These are phyloP conservation scores for Pachliopta kotzebuea DNA, from an alignment of 2,888 invertebrate genomes.

Conservation along the genomic window DNA sequence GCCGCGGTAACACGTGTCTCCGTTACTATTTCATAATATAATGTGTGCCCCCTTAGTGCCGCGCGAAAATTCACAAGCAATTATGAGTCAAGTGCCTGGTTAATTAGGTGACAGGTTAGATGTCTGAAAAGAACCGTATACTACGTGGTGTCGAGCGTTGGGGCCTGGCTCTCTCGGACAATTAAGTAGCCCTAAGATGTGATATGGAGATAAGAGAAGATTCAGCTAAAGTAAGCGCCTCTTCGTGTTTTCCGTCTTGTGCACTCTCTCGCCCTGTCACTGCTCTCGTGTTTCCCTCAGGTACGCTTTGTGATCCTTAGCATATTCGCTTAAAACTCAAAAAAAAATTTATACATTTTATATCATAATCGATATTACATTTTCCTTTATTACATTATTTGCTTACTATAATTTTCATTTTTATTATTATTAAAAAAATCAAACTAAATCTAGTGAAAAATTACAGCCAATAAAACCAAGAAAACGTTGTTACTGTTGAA, in stretches of 20 bases:
- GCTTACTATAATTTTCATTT: no score
- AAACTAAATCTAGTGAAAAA: no score
- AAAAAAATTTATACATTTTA: not conserved
- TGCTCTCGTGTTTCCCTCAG: constrained; percentile 59
- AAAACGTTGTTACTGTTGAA: no score
- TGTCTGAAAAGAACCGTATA: constrained; percentile 63
- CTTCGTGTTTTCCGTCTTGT: constrained; percentile 75
- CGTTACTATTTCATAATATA: constrained; percentile 78
- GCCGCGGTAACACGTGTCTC: constrained; percentile 79
- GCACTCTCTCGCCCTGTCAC: constrained; percentile 62
- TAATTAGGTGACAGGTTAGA: constrained; percentile 70
- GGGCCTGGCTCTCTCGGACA: constrained; percentile 63
- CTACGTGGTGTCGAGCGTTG: constrained; percentile 60
- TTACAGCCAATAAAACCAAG: no score
- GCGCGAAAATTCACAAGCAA: constrained; percentile 78
- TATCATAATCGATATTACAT: not conserved
- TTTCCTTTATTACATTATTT: no score
- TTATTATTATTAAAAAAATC: no score
- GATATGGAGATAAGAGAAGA: constrained; percentile 75
- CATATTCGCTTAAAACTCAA: not conserved
- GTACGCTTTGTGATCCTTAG: constrained; percentile 47
- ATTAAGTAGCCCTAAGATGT: constrained; percentile 65
- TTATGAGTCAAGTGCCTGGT: constrained; percentile 78
- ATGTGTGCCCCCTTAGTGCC: constrained; percentile 76
- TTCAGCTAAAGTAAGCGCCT: constrained; percentile 56